Conservation (phyloP, 2,113 vertebrate genomes). For the Lagenorhynchus albirostris region DNA sequence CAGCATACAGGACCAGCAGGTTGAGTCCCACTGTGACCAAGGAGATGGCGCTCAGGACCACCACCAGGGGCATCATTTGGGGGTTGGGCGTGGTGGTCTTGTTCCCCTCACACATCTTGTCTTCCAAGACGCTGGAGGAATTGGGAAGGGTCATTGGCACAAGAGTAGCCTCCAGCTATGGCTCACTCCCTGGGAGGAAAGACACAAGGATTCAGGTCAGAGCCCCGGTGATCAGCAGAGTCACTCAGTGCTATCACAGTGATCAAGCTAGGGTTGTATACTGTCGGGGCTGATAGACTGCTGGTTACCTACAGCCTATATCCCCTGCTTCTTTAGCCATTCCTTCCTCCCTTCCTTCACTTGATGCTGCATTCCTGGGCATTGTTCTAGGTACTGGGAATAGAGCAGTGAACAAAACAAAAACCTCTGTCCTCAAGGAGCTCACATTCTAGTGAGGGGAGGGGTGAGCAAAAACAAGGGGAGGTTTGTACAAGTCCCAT, state of each 20-base stretch:
- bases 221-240: not conserved
- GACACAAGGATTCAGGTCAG: slow-evolving; percentile 41
- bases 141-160: slow-evolving; percentile 35
- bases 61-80: slow-evolving; percentile 81
- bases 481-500: not conserved
- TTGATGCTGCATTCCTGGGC: not conserved
- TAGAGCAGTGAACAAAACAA: not conserved
- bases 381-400: not conserved
- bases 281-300: accelerated
- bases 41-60: slow-evolving; percentile 88
- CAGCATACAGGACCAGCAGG: slow-evolving; percentile 90
- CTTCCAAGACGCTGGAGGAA: not conserved
- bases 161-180: slow-evolving; percentile 46
- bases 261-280: not conserved
- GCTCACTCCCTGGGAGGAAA: slow-evolving; percentile 66
- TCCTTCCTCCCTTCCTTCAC: not conserved
- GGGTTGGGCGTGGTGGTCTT: slow-evolving; percentile 64
- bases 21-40: slow-evolving; percentile 93
- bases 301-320: not conserved
- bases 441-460: not conserved
- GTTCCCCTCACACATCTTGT: slow-evolving; percentile 76
- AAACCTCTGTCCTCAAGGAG: not conserved
- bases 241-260: not conserved
- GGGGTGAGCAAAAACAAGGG: not conserved
- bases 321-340: not conserved